Conservation (phyloP, 2,888 invertebrate genomes). For the Drosophila diplacantha region DNA sequence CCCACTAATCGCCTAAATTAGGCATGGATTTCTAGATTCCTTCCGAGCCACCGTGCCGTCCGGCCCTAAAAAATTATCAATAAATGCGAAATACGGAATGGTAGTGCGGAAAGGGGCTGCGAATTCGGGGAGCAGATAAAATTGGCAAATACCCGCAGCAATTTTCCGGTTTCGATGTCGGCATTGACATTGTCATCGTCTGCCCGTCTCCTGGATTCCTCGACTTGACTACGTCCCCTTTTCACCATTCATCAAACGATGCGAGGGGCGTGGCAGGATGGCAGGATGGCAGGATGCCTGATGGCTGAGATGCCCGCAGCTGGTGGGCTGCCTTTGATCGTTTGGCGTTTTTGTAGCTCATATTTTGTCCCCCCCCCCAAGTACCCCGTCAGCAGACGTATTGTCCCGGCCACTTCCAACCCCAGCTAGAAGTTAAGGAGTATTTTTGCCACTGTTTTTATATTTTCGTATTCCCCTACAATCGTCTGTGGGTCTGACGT, state of each 20-base stretch:
- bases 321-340: constrained; percentile 63
- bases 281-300: constrained; percentile 44
- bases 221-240: constrained; percentile 26
- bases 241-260: constrained; percentile 28
- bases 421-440: constrained; percentile 24
- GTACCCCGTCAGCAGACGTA: constrained; percentile 30
- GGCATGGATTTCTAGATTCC: constrained; percentile 59
- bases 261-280: constrained; percentile 40
- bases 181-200: constrained; percentile 68
- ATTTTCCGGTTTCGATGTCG: constrained; percentile 71
- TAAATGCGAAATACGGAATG: constrained; percentile 35
- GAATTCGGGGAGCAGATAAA: constrained; percentile 35
- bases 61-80: constrained; percentile 63
- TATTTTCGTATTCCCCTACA: constrained; percentile 27
- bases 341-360: constrained; percentile 58
- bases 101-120: constrained; percentile 10
- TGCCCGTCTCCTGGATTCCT: constrained; percentile 18
- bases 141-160: constrained; percentile 72
- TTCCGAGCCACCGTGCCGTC: not conserved
- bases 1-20: constrained; percentile 73
- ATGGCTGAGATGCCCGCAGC: constrained; percentile 50
- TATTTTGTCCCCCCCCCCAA: constrained; percentile 45
- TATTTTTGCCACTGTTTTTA: constrained; percentile 56
- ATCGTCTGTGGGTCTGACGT: constrained; percentile 56
- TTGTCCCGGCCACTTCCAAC: constrained; percentile 48